Evolutionary conservation across 2,113 vertebrate genomes (phyloP), one percentile per base, ranked within the genome.

Genomic region (Chaetorhynchus papuensis): DNA sequence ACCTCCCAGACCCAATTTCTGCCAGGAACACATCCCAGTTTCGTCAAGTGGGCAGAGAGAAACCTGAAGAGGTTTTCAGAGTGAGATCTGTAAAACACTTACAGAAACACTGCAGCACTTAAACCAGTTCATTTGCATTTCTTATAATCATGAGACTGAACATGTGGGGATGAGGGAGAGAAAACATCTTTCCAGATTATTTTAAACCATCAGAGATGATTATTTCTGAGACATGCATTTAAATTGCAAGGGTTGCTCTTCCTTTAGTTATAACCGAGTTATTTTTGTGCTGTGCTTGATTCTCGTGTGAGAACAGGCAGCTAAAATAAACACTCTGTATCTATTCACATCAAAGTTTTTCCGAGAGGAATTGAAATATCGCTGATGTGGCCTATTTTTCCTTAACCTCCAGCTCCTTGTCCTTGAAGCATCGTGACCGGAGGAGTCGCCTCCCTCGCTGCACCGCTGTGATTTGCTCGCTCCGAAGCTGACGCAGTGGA

Each of bases 401-500:
- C 83, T 61, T 91, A 86, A 78, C 89, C 77, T 94, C 64, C 17
- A 5, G 52, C 56, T 90, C 44, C 59, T 81, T 60, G 86, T 30
- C 91, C 94, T 92, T 75, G 72, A 56, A 75, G 28, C 72, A 13
- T 1, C 0, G 0, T 15, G 47, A 18, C 39, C 1, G 0, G 59
- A 66, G 80, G 45, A 27, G 19, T 10, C 2, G 6, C n/a, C 76
- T 42, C 72, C 64, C 65, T 37, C 0, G 0, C n/a, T 8, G 35
- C 61, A 2, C 30, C 2, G 3, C 56, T 4, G 33, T 0, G 0
- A 11, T 49, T 49, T 11, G 35, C 61, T 56, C 10, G 0, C 82
- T 83, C 42, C 0, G 0, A 5, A 63, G 88, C 86, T 65, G 97
- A 69, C 86, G 49, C 97, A 95, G 97, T 50, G 95, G 97, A 97